Conservation (phyloP, 1,140 invertebrate species). For the Drosophila nannoptera region DNA sequence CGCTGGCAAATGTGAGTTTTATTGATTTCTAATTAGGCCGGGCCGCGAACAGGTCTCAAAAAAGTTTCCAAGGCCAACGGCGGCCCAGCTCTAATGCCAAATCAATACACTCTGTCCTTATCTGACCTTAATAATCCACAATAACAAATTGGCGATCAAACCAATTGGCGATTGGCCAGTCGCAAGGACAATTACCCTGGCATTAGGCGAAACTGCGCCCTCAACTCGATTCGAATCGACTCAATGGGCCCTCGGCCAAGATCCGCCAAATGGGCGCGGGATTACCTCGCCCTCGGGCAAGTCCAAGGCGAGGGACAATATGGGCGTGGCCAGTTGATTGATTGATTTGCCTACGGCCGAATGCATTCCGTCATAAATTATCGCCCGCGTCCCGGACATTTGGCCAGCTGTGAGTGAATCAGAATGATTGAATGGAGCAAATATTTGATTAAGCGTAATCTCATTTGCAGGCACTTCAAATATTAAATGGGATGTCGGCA, state of each 20-base stretch:
- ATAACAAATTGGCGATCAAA: slow-evolving; percentile 60
- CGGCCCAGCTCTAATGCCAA: slow-evolving; percentile 40
- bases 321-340: slow-evolving; percentile 40
- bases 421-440: slow-evolving; percentile 32
- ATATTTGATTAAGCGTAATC: slow-evolving; percentile 9
- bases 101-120: slow-evolving; percentile 49
- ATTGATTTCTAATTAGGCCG: slow-evolving; percentile 47
- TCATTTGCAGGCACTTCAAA: neutral
- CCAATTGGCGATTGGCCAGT: slow-evolving; percentile 55
- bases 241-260: slow-evolving; percentile 34
- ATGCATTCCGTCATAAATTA: slow-evolving; percentile 63
- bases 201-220: slow-evolving; percentile 60
- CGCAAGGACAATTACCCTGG: slow-evolving; percentile 65
- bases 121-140: slow-evolving; percentile 54
- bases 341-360: slow-evolving; percentile 57
- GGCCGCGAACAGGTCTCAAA: neutral
- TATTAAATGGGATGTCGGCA: neutral
- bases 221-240: slow-evolving; percentile 36
- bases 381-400: slow-evolving; percentile 31
- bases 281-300: too few species aligned
- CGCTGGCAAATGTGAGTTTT: neutral
- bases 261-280: neutral
- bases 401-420: slow-evolving; percentile 37
- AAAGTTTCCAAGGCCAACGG: neutral
- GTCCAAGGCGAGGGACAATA: too few species aligned